A percentile compares a stretch with the other conserved stretches of the same genome.
These are phyloP conservation scores for Drosophila antonietae DNA, from an alignment of 2,888 invertebrate genomes.

Conservation along the genomic window DNA sequence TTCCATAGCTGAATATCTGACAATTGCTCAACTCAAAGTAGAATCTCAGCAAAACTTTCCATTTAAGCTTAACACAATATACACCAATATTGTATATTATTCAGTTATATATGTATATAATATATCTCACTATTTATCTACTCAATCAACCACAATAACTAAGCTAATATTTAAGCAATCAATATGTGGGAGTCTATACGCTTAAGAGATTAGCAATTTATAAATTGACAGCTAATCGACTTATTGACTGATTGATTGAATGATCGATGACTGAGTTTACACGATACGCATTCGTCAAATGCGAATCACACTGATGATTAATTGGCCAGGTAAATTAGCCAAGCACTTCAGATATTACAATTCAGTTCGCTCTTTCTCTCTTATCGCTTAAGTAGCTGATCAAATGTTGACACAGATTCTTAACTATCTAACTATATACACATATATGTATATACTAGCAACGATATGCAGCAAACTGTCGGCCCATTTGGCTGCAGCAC, in stretches of 20 bases:
- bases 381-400: slow-evolving; percentile 24
- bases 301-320: slow-evolving; percentile 16
- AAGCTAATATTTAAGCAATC: slow-evolving; percentile 2
- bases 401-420: slow-evolving; percentile 30
- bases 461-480: slow-evolving; percentile 56
- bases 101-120: neutral
- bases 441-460: slow-evolving; percentile 24
- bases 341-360: neutral
- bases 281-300: slow-evolving; percentile 9
- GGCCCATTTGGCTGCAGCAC: slow-evolving; percentile 50
- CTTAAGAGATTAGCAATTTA: slow-evolving; percentile 33
- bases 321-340: slow-evolving; percentile 16
- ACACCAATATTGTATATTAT: neutral
- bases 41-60: neutral
- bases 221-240: slow-evolving; percentile 50
- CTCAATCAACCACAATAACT: neutral
- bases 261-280: slow-evolving; percentile 36
- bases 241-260: slow-evolving; percentile 36
- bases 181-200: neutral
- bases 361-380: neutral
- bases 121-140: neutral
- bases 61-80: neutral
- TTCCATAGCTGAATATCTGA: neutral
- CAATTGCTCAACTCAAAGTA: neutral
- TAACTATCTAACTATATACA: neutral